Percentiles rank a stretch among this genome's conserved stretches.
Evolutionary conservation across 2,113 vertebrate genomes (phyloP).

Genomic region (Raja brachyura): DNA sequence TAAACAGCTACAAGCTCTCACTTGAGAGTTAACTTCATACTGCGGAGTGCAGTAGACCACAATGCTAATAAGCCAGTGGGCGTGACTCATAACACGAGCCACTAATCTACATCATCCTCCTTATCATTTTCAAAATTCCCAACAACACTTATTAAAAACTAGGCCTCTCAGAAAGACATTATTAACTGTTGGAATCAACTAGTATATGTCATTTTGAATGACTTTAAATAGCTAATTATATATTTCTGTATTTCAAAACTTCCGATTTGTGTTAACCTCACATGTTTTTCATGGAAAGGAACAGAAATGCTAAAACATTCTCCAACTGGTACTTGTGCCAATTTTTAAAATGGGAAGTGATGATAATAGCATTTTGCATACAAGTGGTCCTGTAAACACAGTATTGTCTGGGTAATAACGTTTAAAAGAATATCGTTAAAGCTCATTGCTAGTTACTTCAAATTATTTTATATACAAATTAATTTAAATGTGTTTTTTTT

Average conservation of each 20-base stretch:
- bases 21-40: no score
- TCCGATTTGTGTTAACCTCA: background rate
- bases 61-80: no score
- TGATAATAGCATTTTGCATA: background rate
- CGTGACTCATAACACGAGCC: no score
- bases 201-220: background rate
- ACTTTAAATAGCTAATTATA: slow-evolving; percentile 37
- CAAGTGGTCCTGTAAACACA: background rate
- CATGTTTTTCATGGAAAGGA: background rate
- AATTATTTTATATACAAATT: background rate
- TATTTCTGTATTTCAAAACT: background rate
- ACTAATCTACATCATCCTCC: no score
- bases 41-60: no score
- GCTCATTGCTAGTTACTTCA: background rate
- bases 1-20: no score
- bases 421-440: background rate
- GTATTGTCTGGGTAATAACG: background rate
- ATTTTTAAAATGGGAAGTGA: background rate
- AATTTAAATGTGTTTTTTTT: background rate
- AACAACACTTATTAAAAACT: background rate
- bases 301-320: background rate
- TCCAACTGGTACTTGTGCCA: background rate
- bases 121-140: no score
- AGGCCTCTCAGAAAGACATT: background rate
- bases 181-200: slow-evolving; percentile 34